These are phyloP conservation scores for Drosophila flavopinicola DNA, from an alignment of 2,888 invertebrate genomes.

Conservation along the genomic window DNA sequence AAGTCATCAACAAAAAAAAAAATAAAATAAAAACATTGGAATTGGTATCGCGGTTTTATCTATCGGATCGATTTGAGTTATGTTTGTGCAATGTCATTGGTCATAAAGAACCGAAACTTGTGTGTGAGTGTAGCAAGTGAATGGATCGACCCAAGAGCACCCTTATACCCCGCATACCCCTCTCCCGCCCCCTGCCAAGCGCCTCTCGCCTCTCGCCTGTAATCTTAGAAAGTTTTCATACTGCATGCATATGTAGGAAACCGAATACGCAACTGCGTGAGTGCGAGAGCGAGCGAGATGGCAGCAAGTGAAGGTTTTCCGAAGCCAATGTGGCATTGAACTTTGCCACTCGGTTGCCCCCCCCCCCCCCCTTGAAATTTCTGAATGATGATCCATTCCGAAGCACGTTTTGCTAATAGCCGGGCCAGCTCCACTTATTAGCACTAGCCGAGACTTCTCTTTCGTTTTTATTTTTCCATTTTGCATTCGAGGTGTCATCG, in stretches of 20 bases:
- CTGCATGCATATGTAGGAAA: conserved; percentile 22
- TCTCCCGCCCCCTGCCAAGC: neutral
- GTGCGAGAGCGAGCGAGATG: neutral
- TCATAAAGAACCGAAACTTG: conserved; percentile 25
- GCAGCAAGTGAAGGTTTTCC: conserved; percentile 39
- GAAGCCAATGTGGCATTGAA: conserved; percentile 54
- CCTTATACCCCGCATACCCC: neutral
- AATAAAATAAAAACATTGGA: conserved; percentile 20
- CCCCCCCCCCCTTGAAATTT: too few relatives aligned
- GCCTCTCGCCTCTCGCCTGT: conserved; percentile 1
- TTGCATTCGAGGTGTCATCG: conserved; percentile 39
- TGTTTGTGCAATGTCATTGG: conserved; percentile 6
- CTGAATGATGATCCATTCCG: conserved; percentile 18
- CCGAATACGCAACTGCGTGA: conserved; percentile 25
- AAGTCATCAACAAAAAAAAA: conserved; percentile 55
- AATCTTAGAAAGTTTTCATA: conserved; percentile 42
- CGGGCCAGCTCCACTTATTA: conserved; percentile 51
- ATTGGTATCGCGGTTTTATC: conserved; percentile 20
- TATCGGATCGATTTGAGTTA: conserved; percentile 15
- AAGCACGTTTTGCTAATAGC: conserved; percentile 47
- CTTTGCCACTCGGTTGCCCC: conserved; percentile 42
- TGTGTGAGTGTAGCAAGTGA: conserved; percentile 27
- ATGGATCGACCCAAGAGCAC: conserved; percentile 12
- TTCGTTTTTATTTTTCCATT: conserved; percentile 1
- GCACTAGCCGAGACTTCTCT: conserved; percentile 42